phyloP scores from a whole-genome alignment of 2,888 invertebrate species.

The Bombylius major region DNA sequence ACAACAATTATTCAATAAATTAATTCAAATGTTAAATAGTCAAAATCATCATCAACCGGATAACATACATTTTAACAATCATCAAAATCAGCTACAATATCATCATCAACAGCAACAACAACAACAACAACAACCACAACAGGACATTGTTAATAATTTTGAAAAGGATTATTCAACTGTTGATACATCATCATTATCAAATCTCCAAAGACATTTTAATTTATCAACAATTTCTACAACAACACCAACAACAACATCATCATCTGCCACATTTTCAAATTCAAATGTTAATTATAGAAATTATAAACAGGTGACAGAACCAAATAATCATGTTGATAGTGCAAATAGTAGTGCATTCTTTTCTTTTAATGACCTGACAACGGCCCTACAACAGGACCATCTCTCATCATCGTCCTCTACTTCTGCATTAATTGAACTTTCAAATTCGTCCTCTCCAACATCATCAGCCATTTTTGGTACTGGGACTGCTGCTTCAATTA shows the following conservation, averaged over 20 bases:
- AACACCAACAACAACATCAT: slow-evolving; percentile 7
- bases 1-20: neutral
- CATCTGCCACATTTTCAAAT: neutral
- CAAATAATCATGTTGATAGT: slow-evolving; percentile 8
- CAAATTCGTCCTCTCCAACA: slow-evolving; percentile 18
- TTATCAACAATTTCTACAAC: slow-evolving; percentile 12
- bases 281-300: slow-evolving; percentile 1
- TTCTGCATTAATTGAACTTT: slow-evolving; percentile 7
- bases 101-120: slow-evolving; percentile 11
- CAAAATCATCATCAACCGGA: slow-evolving; percentile 16
- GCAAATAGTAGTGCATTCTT: slow-evolving; percentile 10
- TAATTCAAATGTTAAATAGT: slow-evolving; percentile 18
- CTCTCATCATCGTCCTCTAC: slow-evolving; percentile 13
- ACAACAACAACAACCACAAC: slow-evolving; percentile 9
- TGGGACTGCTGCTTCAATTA: slow-evolving; percentile 7
- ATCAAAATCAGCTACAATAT: slow-evolving; percentile 16
- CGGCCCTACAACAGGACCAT: slow-evolving; percentile 14
- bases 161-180: neutral
- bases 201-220: slow-evolving; percentile 11
- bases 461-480: slow-evolving; percentile 15
- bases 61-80: neutral
- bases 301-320: slow-evolving; percentile 8
- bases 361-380: slow-evolving; percentile 16
- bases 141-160: neutral
- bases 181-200: neutral